phyloP scores from a whole-genome alignment of 2,113 vertebrate genomes.

The Nycticryphes semicollaris region DNA sequence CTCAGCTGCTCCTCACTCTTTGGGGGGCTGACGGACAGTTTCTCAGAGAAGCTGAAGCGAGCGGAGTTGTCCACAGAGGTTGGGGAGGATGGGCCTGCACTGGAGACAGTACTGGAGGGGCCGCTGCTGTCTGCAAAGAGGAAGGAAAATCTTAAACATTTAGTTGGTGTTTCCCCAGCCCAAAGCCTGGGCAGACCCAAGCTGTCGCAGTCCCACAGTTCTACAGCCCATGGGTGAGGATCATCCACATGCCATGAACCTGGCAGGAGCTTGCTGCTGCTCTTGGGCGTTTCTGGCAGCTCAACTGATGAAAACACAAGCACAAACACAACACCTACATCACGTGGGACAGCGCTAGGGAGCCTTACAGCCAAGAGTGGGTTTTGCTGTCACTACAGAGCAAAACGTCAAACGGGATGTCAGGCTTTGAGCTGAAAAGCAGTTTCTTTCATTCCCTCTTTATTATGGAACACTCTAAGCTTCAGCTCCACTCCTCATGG shows the following conservation, averaged over 20 bases:
- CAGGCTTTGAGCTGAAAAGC: not conserved
- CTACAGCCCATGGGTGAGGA: not conserved
- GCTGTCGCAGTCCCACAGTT: not conserved
- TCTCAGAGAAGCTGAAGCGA: conserved; percentile 89
- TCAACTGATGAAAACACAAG: not conserved
- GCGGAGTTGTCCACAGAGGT: conserved; percentile 84
- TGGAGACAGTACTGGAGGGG: conserved; percentile 93
- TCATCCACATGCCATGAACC: not conserved
- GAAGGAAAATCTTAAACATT: not conserved
- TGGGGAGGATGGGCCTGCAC: conserved; percentile 92
- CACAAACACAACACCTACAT: not conserved
- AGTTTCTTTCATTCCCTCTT: not conserved
- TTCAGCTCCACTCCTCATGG: not conserved
- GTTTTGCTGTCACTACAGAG: not conserved
- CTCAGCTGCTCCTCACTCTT: conserved; percentile 78
- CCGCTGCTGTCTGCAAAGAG: conserved; percentile 93
- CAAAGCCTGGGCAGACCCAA: not conserved
- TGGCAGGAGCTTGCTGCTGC: not conserved
- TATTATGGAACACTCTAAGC: not conserved
- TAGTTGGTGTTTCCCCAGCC: not conserved
- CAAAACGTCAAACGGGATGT: not conserved
- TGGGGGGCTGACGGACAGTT: conserved; percentile 77
- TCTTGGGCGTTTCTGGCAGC: not conserved
- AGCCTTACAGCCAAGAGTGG: not conserved
- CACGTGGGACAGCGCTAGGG: not conserved